Base-by-base conservation (phyloP, 2,888 invertebrate species). In the Latheticus oryzae region DNA sequence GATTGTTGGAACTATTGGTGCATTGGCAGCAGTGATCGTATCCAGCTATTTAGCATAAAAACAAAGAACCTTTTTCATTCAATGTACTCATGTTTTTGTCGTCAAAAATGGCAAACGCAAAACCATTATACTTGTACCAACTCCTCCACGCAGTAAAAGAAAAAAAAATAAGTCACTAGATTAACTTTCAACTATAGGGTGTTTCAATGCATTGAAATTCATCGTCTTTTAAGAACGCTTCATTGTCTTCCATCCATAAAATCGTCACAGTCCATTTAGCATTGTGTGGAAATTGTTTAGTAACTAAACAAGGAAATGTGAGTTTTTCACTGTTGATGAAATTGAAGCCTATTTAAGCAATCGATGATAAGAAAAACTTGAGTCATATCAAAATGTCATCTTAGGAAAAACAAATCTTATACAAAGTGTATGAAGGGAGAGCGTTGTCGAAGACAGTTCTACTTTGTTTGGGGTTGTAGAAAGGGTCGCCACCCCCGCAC, bases 381-480 rank as follows among this genome's bases (percentile, higher is more conserved):
- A 47, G 55, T 37, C 55, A 75, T 75, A 77, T 77, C 76, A 71
- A 74, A 76, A 75, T 74, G 76, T 76, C 77, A 76, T 77, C 75
- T 74, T 70, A 70, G 73, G 71, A 71, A 74, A 73, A 76, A 76
- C 75, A 76, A 76, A 76, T 76, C 75, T 72, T 65, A 55, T 64
- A 67, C 71, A 71, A 73, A 73, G 67, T 70, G 72, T 64, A 67
- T 58, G 67, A 70, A 57, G 59, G 66, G 66, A 61, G 65, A 43
- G 50, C 23, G 58, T 58, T 57, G 58, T 61, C 24, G 60, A 40
- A 61, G 48, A 58, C 48, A 45, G 47, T 47, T 53, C 58, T 55
- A 62, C 64, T 64, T 61, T 64, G 50, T 16, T 19, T 43, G 43
- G 45, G 45, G 45, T 45, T 30, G 45, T 45, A 48, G 53, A 59